A percentile compares a stretch with the other conserved stretches of the same genome.
Evolutionary conservation across 1,140 invertebrate genomes (phyloP).

Genomic region (Glomeris maerens): DNA sequence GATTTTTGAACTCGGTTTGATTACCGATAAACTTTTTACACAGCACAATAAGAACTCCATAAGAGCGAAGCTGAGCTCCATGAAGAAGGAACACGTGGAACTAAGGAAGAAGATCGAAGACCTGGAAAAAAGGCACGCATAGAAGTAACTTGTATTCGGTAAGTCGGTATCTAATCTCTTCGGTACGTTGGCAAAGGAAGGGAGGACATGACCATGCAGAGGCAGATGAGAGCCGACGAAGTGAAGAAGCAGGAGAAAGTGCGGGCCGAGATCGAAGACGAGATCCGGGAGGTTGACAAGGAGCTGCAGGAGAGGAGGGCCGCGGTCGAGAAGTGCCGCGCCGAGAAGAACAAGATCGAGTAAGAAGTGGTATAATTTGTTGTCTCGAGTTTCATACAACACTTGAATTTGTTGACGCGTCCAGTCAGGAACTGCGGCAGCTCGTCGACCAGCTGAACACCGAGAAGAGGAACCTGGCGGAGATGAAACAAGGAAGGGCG

Average conservation of each 20-base stretch:
- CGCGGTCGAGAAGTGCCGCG: constrained; percentile 11
- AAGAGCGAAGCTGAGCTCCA: neutral
- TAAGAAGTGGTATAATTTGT: constrained; percentile 22
- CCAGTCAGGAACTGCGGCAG: neutral
- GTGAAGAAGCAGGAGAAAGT: constrained; percentile 23
- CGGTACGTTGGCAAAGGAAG: too few relatives aligned
- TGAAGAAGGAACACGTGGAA: constrained; percentile 28
- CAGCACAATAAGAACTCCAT: too few relatives aligned
- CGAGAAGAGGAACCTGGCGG: constrained; percentile 15
- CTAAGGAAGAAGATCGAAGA: constrained; percentile 32
- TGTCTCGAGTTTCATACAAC: too few relatives aligned
- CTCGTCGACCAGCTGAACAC: constrained; percentile 7
- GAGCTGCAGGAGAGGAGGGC: constrained; percentile 15
- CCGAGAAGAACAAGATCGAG: constrained; percentile 14
- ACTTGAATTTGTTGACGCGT: constrained; percentile 12
- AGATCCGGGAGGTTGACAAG: constrained; percentile 21
- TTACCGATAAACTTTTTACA: too few relatives aligned
- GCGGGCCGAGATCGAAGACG: constrained; percentile 18
- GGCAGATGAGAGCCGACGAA: neutral
- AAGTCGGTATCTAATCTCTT: too few relatives aligned
- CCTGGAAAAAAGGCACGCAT: constrained; percentile 28
- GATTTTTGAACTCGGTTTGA: too few relatives aligned
- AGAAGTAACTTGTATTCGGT: too few relatives aligned
- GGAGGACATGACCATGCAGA: constrained; percentile 11
- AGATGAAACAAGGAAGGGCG: constrained; percentile 16